Percentiles rank a stretch among this genome's conserved stretches.
These are phyloP conservation scores for Phasia obesa DNA, from an alignment of 2,888 invertebrate species.

Conservation along the genomic window DNA sequence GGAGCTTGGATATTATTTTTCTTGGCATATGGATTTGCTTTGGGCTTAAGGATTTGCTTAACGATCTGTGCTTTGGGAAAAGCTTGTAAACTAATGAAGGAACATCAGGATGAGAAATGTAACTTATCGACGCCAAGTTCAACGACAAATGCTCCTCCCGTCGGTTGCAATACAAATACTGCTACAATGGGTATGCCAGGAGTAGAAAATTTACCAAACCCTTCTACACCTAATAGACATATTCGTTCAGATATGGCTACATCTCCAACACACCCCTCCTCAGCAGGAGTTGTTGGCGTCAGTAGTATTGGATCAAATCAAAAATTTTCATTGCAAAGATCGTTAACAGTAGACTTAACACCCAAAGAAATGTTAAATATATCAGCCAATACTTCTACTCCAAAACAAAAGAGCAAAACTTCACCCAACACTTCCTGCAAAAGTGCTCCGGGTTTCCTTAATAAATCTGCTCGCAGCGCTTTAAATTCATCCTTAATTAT, in stretches of 20 bases:
- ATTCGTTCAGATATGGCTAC: constrained; percentile 74
- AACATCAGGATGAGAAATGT: constrained; percentile 84
- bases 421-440: constrained; percentile 80
- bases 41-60: constrained; percentile 90
- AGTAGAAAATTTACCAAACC: constrained; percentile 52
- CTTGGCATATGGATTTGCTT: constrained; percentile 89
- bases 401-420: constrained; percentile 69
- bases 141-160: constrained; percentile 77
- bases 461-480: constrained; percentile 51
- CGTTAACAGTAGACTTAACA: constrained; percentile 75
- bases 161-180: constrained; percentile 62
- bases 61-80: constrained; percentile 95
- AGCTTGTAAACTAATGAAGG: constrained; percentile 93
- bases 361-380: constrained; percentile 63
- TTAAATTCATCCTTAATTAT: constrained; percentile 73
- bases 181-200: constrained; percentile 68
- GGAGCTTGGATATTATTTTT: constrained; percentile 88
- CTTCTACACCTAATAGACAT: constrained; percentile 56
- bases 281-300: not conserved
- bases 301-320: constrained; percentile 5
- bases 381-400: constrained; percentile 74
- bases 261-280: constrained; percentile 72
- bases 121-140: constrained; percentile 78
- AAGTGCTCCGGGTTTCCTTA: constrained; percentile 57
- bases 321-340: constrained; percentile 71